Conservation (phyloP, 2,888 invertebrate genomes). For the Mythimna loreyi region DNA sequence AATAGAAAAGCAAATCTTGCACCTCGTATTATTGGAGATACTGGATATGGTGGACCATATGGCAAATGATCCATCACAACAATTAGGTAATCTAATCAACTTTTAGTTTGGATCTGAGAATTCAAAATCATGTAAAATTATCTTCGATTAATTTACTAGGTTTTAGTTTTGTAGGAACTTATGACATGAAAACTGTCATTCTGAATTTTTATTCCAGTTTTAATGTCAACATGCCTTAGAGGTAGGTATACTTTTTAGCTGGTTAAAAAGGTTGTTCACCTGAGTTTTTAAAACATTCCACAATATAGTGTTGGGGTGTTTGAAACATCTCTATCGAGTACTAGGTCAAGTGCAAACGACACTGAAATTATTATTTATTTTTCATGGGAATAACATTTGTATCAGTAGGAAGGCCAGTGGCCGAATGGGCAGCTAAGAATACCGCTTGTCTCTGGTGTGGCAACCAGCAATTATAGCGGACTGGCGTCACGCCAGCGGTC, state of each 20-base stretch:
- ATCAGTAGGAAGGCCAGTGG: slow-evolving; percentile 86
- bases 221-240: slow-evolving; percentile 1
- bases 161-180: no score
- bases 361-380: slow-evolving; percentile 76
- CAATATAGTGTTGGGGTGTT: slow-evolving; percentile 24
- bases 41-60: slow-evolving; percentile 80
- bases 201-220: not conserved
- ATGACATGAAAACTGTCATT: not conserved
- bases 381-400: slow-evolving; percentile 76
- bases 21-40: slow-evolving; percentile 85
- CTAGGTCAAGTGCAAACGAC: slow-evolving; percentile 89
- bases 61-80: slow-evolving; percentile 64
- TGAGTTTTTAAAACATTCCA: slow-evolving; percentile 57
- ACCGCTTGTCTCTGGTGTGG: slow-evolving; percentile 91
- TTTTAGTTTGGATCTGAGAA: not conserved
- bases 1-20: slow-evolving; percentile 78
- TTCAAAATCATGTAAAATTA: not conserved
- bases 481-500: slow-evolving; percentile 94
- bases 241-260: slow-evolving; percentile 39
- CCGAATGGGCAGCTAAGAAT: slow-evolving; percentile 92
- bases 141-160: not conserved
- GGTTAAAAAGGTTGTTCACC: slow-evolving; percentile 74
- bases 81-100: not conserved
- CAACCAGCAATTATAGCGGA: slow-evolving; percentile 97
- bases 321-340: slow-evolving; percentile 70